Base-by-base conservation (phyloP, 2,797 vertebrate species). In the Synanceia verrucosa region DNA sequence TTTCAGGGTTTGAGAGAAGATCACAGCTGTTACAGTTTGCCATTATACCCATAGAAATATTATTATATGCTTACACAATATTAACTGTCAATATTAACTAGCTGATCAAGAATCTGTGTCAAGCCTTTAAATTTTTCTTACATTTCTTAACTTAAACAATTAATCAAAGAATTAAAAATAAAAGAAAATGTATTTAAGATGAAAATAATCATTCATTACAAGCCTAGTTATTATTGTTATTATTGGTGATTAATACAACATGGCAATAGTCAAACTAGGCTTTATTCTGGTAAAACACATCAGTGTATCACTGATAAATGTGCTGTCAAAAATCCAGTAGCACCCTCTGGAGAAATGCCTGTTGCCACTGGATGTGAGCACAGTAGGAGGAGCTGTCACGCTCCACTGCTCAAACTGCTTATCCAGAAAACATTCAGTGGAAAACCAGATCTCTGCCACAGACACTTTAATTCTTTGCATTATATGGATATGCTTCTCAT, bases 391-490 rank as follows among this genome's bases (percentile, higher is more conserved):
- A 64, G 58, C 64, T 18, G 52, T 56, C 66, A 65, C 8, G 16
- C 70, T 63, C 23, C 14, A 10, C 50, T 69, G 34, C 77, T 63
- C 43, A n/a, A 41, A 66, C 23, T 51, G 37, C 70, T 60, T 63
- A 53, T 69, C 41, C 41, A 83, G 81, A 18, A 73, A 79, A 46
- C 47, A 23, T 10, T 70, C n/a, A 10, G 6, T 29, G 58, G 48
- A 56, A 70, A 68, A 70, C 9, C 48, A 70, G 33, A 88, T 73
- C 33, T 19, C 41, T 84, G 60, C 19, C 81, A 12, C 86, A 86
- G 80, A 77, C 67, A 39, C 23, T 46, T 47, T 58, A 14, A 84
- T 84, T 77, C 56, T 73, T 84, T 76, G 50, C 78, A 73, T 66
- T 56, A 5, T 44, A 34, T 21, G 1, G 5, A 64, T 14, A 36